Evolutionary conservation across 2,888 invertebrate genomes (phyloP), one percentile per base, ranked within the genome.

Genomic region (Odontomyia ornata): DNA sequence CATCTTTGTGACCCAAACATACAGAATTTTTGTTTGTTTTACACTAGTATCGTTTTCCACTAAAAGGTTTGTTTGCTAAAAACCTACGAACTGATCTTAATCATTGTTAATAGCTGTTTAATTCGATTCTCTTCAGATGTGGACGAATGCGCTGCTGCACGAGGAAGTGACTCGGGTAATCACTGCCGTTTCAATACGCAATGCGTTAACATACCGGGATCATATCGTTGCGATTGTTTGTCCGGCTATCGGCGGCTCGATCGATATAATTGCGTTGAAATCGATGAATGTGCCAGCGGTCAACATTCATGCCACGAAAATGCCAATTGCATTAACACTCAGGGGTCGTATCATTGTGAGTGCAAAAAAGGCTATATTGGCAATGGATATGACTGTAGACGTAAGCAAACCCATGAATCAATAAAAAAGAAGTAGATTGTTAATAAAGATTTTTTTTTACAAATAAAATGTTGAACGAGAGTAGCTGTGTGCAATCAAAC

Each of bases 151-250:
- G 89, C 91, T 83, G 90, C 91, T 82, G 57, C 28, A 23, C 91
- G 92, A 81, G 95, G 94, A 69, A 93, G 92, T 18, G 88, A 91
- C 73, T 91, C 92, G 83, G 94, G 95, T 23, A 94, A 95, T 86
- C 94, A 95, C 87, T 96, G 96, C 86, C 92, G 93, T 86, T 91
- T 91, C 80, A 94, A 95, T 88, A 95, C 95, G 76, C 89, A 89
- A 80, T 96, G 96, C 86, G 91, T 94, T 80, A 96, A 96, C 88
- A 92, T 92, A 60, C 88, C 91, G 76, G 95, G 96, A 78, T 91
- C 93, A 80, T 96, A 95, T 87, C 90, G 91, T 80, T 96, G 96
- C 88, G 92, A 94, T 87, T 96, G 96, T 87, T 88, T 93, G 82
- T 90, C 91, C 25, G 95, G 95, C 5, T 95, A 93, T 86, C 89